Evolutionary conservation across 1,140 invertebrate genomes (phyloP).

Genomic region (Dendrolimus kikuchii): DNA sequence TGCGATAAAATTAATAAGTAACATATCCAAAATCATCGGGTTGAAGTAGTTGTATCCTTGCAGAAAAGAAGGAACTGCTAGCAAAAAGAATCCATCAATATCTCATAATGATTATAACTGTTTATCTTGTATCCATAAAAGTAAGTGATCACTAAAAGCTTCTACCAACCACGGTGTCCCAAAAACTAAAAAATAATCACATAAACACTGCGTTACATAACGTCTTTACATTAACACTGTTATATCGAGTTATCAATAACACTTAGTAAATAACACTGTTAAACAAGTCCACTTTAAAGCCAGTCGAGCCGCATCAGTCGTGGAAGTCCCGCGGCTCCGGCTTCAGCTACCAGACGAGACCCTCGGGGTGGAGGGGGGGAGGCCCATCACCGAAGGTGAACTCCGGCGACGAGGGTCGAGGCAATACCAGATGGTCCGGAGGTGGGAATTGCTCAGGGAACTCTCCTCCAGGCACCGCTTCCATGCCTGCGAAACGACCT

Average conservation of each 20-base stretch:
- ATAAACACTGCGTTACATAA: conserved; percentile 22
- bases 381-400: conserved; percentile 68
- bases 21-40: too few species aligned
- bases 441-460: conserved; percentile 64
- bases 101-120: too few species aligned
- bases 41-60: too few species aligned
- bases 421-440: conserved; percentile 62
- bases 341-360: conserved; percentile 72
- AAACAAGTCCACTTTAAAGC: conserved; percentile 55
- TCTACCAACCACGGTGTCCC: neutral
- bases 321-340: conserved; percentile 72
- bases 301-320: conserved; percentile 71
- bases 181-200: conserved; percentile 17
- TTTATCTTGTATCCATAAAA: too few species aligned
- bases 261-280: conserved; percentile 18
- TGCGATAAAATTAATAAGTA: too few species aligned
- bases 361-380: conserved; percentile 64
- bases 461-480: conserved; percentile 59
- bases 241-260: conserved; percentile 5
- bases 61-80: too few species aligned
- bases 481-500: conserved; percentile 70
- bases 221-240: neutral
- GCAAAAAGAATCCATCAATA: too few species aligned
- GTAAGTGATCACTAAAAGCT: neutral
- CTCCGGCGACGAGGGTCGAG: conserved; percentile 62